Evolutionary conservation across 2,888 invertebrate species (phyloP).

Genomic region (Matsumyia berberina): DNA sequence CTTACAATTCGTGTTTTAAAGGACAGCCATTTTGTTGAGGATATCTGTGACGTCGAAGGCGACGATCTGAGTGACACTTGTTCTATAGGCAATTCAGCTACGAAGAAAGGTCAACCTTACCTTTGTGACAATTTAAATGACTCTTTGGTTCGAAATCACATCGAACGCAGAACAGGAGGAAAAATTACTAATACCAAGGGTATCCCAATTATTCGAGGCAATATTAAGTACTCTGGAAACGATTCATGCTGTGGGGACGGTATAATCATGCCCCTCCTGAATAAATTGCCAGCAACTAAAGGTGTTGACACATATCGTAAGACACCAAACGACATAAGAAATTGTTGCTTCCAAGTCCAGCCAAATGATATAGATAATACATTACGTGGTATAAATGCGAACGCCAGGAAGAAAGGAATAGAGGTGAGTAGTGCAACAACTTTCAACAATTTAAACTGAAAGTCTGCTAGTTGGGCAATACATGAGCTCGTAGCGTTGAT

Average conservation of each 20-base stretch:
- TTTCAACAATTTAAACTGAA: constrained; percentile 18
- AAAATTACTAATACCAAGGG: constrained; percentile 63
- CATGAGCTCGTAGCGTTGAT: constrained; percentile 23
- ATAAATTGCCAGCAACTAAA: constrained; percentile 48
- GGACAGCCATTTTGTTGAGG: constrained; percentile 81
- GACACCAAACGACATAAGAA: constrained; percentile 78
- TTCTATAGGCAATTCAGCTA: constrained; percentile 86
- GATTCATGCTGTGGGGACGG: constrained; percentile 79
- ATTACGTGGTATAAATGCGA: constrained; percentile 81
- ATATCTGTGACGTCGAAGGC: constrained; percentile 79
- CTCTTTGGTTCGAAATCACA: constrained; percentile 78
- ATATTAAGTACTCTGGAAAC: constrained; percentile 83
- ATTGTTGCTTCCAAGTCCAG: constrained; percentile 82
- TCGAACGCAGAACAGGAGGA: constrained; percentile 79
- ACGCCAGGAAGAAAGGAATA: constrained; percentile 82
- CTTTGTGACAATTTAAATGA: constrained; percentile 69
- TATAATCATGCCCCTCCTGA: constrained; percentile 51
- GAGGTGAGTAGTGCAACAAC: constrained; percentile 79
- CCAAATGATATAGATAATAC: constrained; percentile 81
- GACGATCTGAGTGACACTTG: constrained; percentile 86
- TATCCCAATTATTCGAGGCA: constrained; percentile 80
- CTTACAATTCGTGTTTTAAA: constrained; percentile 82
- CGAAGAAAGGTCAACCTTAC: constrained; percentile 85
- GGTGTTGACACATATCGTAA: constrained; percentile 64
- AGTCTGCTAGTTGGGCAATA: constrained; percentile 29